These are phyloP conservation scores for Lasioglossum leucozonium DNA, from an alignment of 2,888 invertebrate species.

Conservation along the genomic window DNA sequence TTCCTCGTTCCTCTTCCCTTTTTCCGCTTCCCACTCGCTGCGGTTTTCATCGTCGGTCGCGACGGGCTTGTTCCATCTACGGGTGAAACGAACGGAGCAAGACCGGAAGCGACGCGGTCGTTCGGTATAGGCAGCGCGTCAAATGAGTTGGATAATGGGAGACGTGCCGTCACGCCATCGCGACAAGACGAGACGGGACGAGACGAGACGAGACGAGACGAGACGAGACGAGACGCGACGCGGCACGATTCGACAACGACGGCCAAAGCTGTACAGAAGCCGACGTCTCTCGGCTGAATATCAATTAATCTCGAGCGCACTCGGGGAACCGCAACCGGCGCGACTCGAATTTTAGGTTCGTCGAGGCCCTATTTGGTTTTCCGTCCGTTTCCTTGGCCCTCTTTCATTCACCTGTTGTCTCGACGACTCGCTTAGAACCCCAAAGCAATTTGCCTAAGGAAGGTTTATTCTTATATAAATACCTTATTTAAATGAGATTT, in stretches of 20 bases:
- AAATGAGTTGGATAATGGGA: background rate
- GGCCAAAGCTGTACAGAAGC: background rate
- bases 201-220: background rate
- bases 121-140: slow-evolving; percentile 1
- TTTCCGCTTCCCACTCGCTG: slow-evolving; percentile 37
- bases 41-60: background rate
- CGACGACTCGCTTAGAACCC: background rate
- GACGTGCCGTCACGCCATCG: background rate
- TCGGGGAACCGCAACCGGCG: background rate
- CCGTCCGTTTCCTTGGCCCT: background rate
- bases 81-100: background rate
- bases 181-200: background rate
- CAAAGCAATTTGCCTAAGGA: background rate
- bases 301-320: slow-evolving; percentile 29
- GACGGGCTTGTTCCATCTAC: background rate
- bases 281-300: slow-evolving; percentile 23
- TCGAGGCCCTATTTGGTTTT: background rate
- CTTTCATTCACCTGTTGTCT: background rate
- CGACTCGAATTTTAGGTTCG: slow-evolving; percentile 30
- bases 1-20: background rate
- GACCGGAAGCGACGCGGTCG: slow-evolving; percentile 17
- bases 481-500: background rate
- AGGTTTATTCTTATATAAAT: background rate
- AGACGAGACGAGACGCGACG: background rate
- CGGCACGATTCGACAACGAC: slow-evolving; percentile 13